Base-by-base conservation (phyloP, 1,140 invertebrate genomes). In the Dreissena polymorpha region DNA sequence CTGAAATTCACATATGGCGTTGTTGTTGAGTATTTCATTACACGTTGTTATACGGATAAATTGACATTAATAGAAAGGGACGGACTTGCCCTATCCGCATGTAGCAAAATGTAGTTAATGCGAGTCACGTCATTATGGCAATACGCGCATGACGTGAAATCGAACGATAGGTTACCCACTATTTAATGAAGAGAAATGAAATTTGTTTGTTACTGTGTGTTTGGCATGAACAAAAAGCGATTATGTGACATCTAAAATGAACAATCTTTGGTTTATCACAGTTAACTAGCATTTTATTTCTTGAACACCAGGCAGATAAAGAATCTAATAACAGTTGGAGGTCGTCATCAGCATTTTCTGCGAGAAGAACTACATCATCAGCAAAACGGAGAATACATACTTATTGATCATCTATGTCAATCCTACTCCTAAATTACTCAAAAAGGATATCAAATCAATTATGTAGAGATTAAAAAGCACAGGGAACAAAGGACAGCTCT, bases 171-270 rank as follows among this genome's bases (percentile, higher is more conserved):
- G n/a, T n/a, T n/a, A n/a, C n/a, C n/a, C n/a, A n/a, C n/a, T n/a
- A n/a, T n/a, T n/a, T n/a, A n/a, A n/a, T n/a, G n/a, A n/a, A n/a
- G n/a, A n/a, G n/a, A n/a, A n/a, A n/a, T n/a, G n/a, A n/a, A n/a
- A n/a, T n/a, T n/a, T n/a, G n/a, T n/a, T n/a, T n/a, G n/a, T n/a
- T n/a, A n/a, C n/a, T n/a, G n/a, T n/a, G n/a, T n/a, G n/a, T n/a
- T n/a, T n/a, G n/a, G n/a, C n/a, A n/a, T n/a, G n/a, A n/a, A n/a
- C n/a, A n/a, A n/a, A n/a, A n/a, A n/a, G n/a, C n/a, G n/a, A n/a
- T n/a, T n/a, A n/a, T n/a, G n/a, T n/a, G n/a, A n/a, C n/a, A n/a
- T 21, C 23, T 68, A 68, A 68, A 68, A 68, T 68, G 10, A 68
- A 68, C 65, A 27, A n/a, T 29, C 23, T 68, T 68, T 68, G 7